Evolutionary conservation across 1,140 invertebrate species (phyloP).

Genomic region (Rhysida immarginata): DNA sequence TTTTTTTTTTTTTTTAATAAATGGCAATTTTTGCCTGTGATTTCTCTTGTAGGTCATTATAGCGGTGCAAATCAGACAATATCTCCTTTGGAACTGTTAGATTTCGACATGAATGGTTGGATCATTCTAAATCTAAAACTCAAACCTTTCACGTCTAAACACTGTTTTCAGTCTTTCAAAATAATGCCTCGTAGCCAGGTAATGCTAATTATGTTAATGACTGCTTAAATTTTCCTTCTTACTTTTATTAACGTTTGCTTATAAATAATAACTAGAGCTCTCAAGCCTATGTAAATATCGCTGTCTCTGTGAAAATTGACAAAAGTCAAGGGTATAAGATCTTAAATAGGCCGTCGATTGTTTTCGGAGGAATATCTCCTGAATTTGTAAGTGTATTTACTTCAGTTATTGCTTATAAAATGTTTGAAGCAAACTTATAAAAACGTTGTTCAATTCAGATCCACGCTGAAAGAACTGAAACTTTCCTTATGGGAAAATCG

Average conservation of each 20-base stretch:
- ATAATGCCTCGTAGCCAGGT: background rate
- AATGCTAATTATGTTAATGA: background rate
- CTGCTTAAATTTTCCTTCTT: background rate
- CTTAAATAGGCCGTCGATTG: slow-evolving; percentile 38
- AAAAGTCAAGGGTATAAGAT: slow-evolving; percentile 24
- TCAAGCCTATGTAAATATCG: background rate
- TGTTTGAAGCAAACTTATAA: background rate
- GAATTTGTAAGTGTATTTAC: slow-evolving; percentile 39
- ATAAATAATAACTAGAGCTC: background rate
- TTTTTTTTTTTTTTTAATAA: no score
- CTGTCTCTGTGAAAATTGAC: slow-evolving; percentile 39
- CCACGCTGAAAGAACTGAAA: background rate
- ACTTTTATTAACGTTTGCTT: background rate
- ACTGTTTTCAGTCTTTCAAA: background rate
- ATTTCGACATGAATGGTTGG: background rate
- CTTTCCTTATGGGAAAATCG: background rate
- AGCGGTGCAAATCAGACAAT: background rate
- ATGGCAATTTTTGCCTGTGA: no score
- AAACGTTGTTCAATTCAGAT: background rate
- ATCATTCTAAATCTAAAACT: background rate
- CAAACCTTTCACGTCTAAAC: background rate
- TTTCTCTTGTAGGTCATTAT: background rate
- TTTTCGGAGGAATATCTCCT: slow-evolving; percentile 51
- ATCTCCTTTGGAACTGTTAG: background rate
- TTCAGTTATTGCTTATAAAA: background rate